Base-by-base conservation (phyloP, 2,797 vertebrate species). In the Clarias laeviceps region DNA sequence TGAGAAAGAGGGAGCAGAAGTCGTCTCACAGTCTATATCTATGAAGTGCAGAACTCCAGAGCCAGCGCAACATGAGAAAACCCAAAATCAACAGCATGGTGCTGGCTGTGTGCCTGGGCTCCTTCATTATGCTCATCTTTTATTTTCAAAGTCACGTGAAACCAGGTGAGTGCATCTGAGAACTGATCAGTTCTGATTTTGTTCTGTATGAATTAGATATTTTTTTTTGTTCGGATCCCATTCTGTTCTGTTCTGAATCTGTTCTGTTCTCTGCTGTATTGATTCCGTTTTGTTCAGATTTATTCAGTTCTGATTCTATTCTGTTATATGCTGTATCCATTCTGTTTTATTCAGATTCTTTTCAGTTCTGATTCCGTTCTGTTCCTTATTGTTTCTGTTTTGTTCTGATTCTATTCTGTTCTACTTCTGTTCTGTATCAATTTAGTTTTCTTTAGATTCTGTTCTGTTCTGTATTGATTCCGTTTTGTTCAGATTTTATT, bases 121-220 rank as follows among this genome's bases (percentile, higher is more conserved):
- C 95, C 85, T 92, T 97, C 87, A 84, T 97, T 2, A 92, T 97
- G 91, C 91, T 93, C 83, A 90, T 97, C 72, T 92, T 96, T 85
- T 97, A 96, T 93, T 95, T 96, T 72, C 96, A 97, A 91, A 95
- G 93, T 95, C 93, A 93, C 40, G 90, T 94, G 66, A 95, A 90
- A 90, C 92, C 93, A 94, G 96, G 97, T 97, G 91, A 95, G 95
- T 80, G 61, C 20, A 83, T 59, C 45, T 9, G 18, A 5, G 2
- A 29, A 17, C 27, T 29, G 40, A n/a, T 72, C 1, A 18, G 68
- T 7, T 68, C 22, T 34, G 22, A 3, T 54, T 14, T 12, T 54
- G 40, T 11, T 8, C 59, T n/a, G 61, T n/a, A 62, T 40, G n/a
- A n/a, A n/a, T 2, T 69, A 5, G 22, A 45, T 24, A 50, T 34